A percentile compares a stretch with the other conserved stretches of the same genome.
Conservation (phyloP, 2,797 vertebrate species). For the Poeciliopsis paucimaculata region DNA sequence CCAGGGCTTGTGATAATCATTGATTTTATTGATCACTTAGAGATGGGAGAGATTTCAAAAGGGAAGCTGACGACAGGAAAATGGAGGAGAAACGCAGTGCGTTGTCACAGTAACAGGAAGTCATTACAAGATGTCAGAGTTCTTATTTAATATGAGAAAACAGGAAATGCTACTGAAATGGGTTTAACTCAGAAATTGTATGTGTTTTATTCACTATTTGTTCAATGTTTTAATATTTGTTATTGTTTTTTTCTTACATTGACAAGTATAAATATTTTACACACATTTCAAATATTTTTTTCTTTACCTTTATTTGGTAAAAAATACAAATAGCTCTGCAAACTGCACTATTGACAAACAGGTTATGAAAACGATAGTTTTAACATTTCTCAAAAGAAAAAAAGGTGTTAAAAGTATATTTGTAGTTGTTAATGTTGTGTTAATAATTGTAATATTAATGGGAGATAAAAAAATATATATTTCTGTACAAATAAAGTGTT, state of each 20-base stretch:
- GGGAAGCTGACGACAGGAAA: conserved; percentile 33
- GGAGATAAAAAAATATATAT: background rate
- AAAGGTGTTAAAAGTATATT: background rate
- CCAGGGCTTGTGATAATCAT: conserved; percentile 61
- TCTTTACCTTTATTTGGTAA: background rate
- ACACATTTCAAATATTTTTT: background rate
- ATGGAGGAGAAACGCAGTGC: conserved; percentile 6
- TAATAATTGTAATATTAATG: background rate
- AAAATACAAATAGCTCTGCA: background rate
- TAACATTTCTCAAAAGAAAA: background rate
- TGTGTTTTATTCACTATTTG: background rate
- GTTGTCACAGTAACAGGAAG: conserved; percentile 14
- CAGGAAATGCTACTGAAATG: background rate
- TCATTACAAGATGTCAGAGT: conserved; percentile 1
- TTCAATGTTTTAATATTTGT: background rate
- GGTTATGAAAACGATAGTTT: background rate
- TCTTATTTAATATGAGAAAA: background rate
- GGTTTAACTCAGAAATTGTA: background rate
- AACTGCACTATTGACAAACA: background rate
- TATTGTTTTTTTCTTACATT: background rate
- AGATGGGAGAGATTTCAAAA: conserved; percentile 37
- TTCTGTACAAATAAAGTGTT: background rate
- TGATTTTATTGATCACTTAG: conserved; percentile 70
- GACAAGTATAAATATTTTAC: background rate
- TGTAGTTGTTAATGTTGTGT: background rate